Evolutionary conservation across 2,888 invertebrate species (phyloP), one percentile per base, ranked within the genome.

Genomic region (Perizoma affinitatum): DNA sequence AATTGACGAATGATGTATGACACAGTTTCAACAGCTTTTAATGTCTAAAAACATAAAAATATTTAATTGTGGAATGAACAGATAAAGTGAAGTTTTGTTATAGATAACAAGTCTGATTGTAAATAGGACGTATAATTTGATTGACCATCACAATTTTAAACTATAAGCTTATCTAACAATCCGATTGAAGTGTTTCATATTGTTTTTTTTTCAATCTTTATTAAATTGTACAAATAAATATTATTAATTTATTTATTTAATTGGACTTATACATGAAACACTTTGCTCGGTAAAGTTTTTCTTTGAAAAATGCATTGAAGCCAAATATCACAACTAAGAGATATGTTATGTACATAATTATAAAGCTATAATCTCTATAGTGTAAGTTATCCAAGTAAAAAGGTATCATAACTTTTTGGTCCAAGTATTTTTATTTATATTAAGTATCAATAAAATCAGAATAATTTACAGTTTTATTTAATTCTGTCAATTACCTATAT

Each of bases 91-190:
- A 45, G 5, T 8, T 35, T 49, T 53, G 58, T 64, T 72, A n/a
- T n/a, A n/a, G n/a, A n/a, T n/a, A n/a, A n/a, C n/a, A n/a, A n/a
- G 63, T 89, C 88, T 88, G 88, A 88, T 77, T 88, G 87, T 88
- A 86, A 76, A 84, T 87, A 87, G 73, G 73, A 78, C 68, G 62
- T 62, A 67, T 69, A 54, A 66, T 72, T 70, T 58, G 63, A 70
- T 78, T 76, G 73, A 80, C 70, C 82, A 83, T 84, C 83, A 86
- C 83, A 86, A 84, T 82, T 77, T 74, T 74, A 46, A 55, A 50
- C 42, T 61, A 54, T 49, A 47, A 69, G 59, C 57, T 57, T 52
- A 42, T 50, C 8, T 49, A 46, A 34, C 38, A 45, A 33, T 38
- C 45, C 49, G 44, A 63, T 53, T 71, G 71, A 61, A 75, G 74